A percentile compares a stretch with the other conserved stretches of the same genome.
phyloP scores from a whole-genome alignment of 2,888 invertebrate genomes.

The Capitulum mitella region DNA sequence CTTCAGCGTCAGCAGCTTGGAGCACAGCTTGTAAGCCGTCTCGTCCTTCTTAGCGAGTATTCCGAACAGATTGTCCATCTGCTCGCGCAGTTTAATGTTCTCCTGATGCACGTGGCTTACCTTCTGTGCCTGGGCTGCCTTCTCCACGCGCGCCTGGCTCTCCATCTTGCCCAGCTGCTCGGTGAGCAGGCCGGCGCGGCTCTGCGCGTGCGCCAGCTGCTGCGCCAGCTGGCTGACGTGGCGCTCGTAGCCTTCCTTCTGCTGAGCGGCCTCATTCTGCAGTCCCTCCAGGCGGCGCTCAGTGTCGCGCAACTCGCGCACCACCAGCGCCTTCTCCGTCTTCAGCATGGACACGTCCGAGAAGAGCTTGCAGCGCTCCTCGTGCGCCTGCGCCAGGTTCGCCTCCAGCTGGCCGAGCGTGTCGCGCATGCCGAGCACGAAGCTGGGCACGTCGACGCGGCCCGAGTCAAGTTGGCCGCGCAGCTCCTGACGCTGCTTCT shows the following conservation, averaged over 20 bases:
- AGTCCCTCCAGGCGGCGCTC: background rate
- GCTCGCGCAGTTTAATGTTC: background rate
- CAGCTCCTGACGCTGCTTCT: constrained; percentile 16
- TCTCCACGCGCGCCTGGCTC: background rate
- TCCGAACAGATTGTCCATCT: background rate
- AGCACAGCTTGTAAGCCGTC: constrained; percentile 16
- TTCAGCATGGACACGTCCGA: constrained; percentile 13
- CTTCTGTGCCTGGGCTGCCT: background rate
- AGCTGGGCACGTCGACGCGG: background rate
- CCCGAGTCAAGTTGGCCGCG: background rate
- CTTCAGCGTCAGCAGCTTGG: background rate
- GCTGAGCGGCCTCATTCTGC: background rate
- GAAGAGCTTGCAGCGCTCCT: constrained; percentile 11
- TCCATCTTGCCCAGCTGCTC: background rate
- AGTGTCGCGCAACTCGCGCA: constrained; percentile 11
- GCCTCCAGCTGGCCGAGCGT: constrained; percentile 1
- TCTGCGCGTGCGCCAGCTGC: background rate
- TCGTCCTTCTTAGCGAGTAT: constrained; percentile 6
- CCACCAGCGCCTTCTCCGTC: constrained; percentile 20
- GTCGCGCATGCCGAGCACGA: background rate
- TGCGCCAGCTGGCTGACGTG: background rate
- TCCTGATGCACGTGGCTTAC: background rate
- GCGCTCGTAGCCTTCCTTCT: background rate
- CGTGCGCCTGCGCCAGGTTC: constrained; percentile 17
- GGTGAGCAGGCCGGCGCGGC: background rate